Base-by-base conservation (phyloP, 2,888 invertebrate genomes). In the Agrenia bidenticulata region DNA sequence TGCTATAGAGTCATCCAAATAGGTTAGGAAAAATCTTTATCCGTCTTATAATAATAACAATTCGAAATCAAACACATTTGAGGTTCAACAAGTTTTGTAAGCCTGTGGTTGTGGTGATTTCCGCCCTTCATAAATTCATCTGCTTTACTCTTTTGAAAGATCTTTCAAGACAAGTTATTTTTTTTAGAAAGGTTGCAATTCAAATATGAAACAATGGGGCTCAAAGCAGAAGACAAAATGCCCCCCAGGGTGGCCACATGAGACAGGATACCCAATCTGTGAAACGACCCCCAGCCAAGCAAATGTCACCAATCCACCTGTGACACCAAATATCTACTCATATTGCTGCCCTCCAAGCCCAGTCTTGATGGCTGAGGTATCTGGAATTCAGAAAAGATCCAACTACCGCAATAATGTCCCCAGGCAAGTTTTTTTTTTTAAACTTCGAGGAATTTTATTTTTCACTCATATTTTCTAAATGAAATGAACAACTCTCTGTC, bases 341-440 rank as follows among this genome's bases (percentile, higher is more conserved):
- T 64, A 67, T 32, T 67, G 67, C 45, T 64, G 61, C 17, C 57
- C 67, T 21, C 67, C 67, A 45, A 50, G 50, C 5, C 53, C 67
- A 1, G 39, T 64, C n/a, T 45, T 15, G 21, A 57, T 64, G n/a
- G 17, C 37, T 19, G 61, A 67, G 15, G 56, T 67, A n/a, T 64
- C 67, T 23, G 63, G 67, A 42, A 51, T 63, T 26, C 32, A 19
- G 23, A 32, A 49, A 2, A 27, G 67, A 56, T 63, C 67, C 21
- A 19, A 53, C 19, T 67, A 67, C 23, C 67, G 64, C 13, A 39
- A 64, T 27, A 56, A 63, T 53, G 61, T 39, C n/a, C 61, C 61
- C 37, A 64, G 42, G 67, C 64, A 62, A 9, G 23, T 23, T 5
- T 23, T 4, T 32, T 32, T 32, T 32, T 32, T 32, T 4, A 4